Conservation (phyloP, 2,888 invertebrate species). For the Sarcophaga variegata region DNA sequence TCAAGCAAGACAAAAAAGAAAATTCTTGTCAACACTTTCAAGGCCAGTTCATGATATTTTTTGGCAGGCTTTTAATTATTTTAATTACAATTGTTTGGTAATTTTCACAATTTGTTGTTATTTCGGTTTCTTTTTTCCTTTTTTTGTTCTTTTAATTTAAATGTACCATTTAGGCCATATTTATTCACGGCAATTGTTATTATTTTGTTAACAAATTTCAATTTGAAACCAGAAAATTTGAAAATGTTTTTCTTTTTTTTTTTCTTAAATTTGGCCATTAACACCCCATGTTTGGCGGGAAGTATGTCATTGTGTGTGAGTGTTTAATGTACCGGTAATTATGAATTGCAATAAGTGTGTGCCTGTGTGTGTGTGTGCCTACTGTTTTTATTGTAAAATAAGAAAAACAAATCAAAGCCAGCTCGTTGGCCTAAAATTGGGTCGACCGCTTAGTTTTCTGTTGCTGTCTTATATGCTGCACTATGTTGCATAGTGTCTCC, state of each 20-base stretch:
- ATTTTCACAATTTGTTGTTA: not conserved
- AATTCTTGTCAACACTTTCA: conserved; percentile 48
- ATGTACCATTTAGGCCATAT: not conserved
- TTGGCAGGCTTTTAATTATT: not conserved
- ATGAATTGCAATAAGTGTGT: conserved; percentile 26
- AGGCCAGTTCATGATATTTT: conserved; percentile 8
- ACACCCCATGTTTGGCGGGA: conserved; percentile 28
- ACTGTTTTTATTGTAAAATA: not conserved
- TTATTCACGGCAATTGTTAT: not conserved
- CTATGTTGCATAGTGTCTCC: conserved; percentile 15
- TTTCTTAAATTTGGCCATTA: conserved; percentile 23
- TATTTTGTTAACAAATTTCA: conserved; percentile 8
- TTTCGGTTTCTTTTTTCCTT: not conserved
- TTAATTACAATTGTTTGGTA: not conserved
- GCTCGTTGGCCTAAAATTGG: conserved; percentile 66
- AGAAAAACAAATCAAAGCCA: conserved; percentile 17
- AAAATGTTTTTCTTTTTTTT: not conserved
- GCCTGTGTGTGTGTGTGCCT: not conserved
- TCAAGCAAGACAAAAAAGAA: not conserved
- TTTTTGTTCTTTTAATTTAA: not conserved
- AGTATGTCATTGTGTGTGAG: not conserved
- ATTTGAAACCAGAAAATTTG: not conserved
- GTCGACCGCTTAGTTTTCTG: conserved; percentile 52
- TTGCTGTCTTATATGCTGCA: not conserved
- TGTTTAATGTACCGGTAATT: conserved; percentile 34